Conservation (phyloP, 2,797 vertebrate genomes). For the Acrossocheilus fasciatus region DNA sequence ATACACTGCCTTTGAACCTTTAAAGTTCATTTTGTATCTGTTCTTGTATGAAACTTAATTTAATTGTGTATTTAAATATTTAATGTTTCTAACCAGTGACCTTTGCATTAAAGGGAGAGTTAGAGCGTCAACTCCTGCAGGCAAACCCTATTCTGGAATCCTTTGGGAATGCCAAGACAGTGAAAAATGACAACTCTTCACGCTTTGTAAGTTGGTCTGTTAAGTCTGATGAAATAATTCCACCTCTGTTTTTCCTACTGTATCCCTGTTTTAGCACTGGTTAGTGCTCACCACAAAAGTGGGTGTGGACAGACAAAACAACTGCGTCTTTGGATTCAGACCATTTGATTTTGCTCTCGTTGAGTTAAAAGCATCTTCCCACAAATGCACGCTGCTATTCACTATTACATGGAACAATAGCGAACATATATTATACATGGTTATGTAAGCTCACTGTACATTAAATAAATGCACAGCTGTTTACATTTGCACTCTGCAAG, state of each 20-base stretch:
- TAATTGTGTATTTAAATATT: background rate
- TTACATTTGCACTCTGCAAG: no score
- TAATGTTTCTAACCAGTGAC: slow-evolving; percentile 23
- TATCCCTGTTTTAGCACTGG: background rate
- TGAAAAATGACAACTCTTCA: slow-evolving; percentile 99
- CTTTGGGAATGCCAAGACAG: slow-evolving; percentile 98
- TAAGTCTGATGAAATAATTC: slow-evolving; percentile 48
- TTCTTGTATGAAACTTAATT: background rate
- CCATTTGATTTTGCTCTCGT: background rate
- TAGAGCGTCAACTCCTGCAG: slow-evolving; percentile 97
- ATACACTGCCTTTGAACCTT: background rate
- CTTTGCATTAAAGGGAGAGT: slow-evolving; percentile 84
- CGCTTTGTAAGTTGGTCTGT: slow-evolving; percentile 94
- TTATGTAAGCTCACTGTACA: no score
- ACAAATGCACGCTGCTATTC: no score
- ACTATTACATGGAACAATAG: no score
- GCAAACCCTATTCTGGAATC: slow-evolving; percentile 98
- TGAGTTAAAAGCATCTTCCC: no score
- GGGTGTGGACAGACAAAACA: background rate
- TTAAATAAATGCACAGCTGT: no score
- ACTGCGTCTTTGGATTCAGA: background rate
- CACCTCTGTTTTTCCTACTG: background rate
- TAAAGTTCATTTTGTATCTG: background rate
- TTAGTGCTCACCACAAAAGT: background rate
- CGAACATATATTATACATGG: no score